Percentiles rank a stretch among this genome's conserved stretches.
Conservation (phyloP, 2,113 vertebrate species). For the Clarias macrocephalus region DNA sequence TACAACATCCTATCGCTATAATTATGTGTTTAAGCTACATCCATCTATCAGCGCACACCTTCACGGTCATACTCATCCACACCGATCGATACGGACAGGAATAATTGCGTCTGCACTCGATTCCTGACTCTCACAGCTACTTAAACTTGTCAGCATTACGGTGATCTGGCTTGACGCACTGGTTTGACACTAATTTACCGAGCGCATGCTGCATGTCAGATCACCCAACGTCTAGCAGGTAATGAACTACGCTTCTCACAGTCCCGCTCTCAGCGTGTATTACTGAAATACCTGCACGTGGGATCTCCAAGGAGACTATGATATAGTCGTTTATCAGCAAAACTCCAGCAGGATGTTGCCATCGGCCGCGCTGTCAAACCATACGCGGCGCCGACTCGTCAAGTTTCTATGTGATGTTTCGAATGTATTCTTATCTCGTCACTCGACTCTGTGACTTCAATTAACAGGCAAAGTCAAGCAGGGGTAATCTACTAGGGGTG, state of each 20-base stretch:
- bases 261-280: not conserved
- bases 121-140: not conserved
- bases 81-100: not conserved
- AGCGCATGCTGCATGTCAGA: not conserved
- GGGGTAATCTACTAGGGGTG: not conserved
- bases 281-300: conserved; percentile 28
- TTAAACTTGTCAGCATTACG: not conserved
- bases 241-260: conserved; percentile 19
- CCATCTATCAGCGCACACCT: not conserved
- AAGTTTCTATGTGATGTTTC: not conserved
- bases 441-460: not conserved
- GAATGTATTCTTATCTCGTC: not conserved
- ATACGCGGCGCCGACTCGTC: not conserved
- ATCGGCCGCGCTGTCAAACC: not conserved
- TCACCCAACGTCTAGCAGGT: conserved; percentile 5
- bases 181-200: conserved; percentile 7
- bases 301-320: conserved; percentile 22
- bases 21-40: not conserved
- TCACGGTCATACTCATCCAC: not conserved
- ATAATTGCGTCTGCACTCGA: not conserved
- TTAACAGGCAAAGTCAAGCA: not conserved
- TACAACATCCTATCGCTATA: not conserved
- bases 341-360: not conserved
- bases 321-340: not conserved
- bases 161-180: not conserved